Evolutionary conservation across 2,888 invertebrate genomes (phyloP).

Genomic region (Euproctis similis): DNA sequence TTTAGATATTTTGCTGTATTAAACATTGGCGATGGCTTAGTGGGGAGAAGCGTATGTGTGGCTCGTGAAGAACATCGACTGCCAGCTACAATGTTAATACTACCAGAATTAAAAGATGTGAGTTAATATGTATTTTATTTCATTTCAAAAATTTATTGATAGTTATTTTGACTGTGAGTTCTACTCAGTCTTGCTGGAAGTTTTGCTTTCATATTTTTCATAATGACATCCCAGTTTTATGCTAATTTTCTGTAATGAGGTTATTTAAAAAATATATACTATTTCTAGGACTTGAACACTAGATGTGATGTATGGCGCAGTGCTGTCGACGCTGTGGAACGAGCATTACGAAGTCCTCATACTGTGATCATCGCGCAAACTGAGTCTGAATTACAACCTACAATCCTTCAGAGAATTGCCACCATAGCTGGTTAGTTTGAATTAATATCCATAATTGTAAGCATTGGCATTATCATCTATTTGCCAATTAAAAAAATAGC

Average conservation of each 20-base stretch:
- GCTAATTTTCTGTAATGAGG: too few relatives aligned
- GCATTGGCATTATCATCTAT: too few relatives aligned
- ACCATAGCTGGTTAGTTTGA: conserved; percentile 15
- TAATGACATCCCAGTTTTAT: too few relatives aligned
- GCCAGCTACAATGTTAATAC: conserved; percentile 15
- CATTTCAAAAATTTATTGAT: too few relatives aligned
- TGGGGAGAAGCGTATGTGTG: not conserved
- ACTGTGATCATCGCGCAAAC: conserved; percentile 9
- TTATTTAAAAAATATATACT: too few relatives aligned
- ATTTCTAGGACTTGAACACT: too few relatives aligned
- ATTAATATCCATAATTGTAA: too few relatives aligned
- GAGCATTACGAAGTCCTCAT: conserved; percentile 13
- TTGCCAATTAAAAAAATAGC: too few relatives aligned
- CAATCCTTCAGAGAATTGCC: conserved; percentile 19
- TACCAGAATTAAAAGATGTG: conserved; percentile 3
- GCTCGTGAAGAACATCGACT: conserved; percentile 3
- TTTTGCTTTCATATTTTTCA: too few relatives aligned
- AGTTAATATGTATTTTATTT: too few relatives aligned
- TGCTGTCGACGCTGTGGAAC: conserved; percentile 13
- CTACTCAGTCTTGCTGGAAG: too few relatives aligned
- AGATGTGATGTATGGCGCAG: not conserved
- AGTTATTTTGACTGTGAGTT: too few relatives aligned
- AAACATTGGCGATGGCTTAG: conserved; percentile 5
- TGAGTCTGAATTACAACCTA: not conserved
- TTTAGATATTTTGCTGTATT: conserved; percentile 24